These are phyloP conservation scores for Orussus abietinus DNA, from an alignment of 1,140 invertebrate species.

Conservation along the genomic window DNA sequence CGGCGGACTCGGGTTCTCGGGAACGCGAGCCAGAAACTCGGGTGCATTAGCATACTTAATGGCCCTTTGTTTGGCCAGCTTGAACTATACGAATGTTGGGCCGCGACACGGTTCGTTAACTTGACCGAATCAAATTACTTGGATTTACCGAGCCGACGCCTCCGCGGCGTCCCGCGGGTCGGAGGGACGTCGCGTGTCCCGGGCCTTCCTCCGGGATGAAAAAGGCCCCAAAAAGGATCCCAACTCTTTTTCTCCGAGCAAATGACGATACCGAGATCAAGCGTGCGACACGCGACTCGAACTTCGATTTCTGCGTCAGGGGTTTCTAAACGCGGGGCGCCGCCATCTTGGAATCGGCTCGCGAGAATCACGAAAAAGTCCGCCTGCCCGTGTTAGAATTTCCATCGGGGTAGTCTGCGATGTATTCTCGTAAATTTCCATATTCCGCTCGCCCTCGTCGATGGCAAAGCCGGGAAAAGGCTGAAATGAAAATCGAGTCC, in stretches of 20 bases:
- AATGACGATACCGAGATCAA: too few relatives aligned
- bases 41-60: slow-evolving; percentile 46
- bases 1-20: slow-evolving; percentile 34
- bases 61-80: slow-evolving; percentile 47
- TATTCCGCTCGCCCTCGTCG: too few relatives aligned
- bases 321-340: neutral
- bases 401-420: too few relatives aligned
- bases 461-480: too few relatives aligned
- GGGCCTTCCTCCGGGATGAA: neutral
- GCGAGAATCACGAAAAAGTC: too few relatives aligned
- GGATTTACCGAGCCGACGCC: slow-evolving; percentile 45
- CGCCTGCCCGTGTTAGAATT: too few relatives aligned
- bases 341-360: slow-evolving; percentile 6
- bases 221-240: too few relatives aligned
- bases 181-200: neutral
- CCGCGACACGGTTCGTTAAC: slow-evolving; percentile 48
- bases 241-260: too few relatives aligned
- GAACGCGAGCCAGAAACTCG: slow-evolving; percentile 27
- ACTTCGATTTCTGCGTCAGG: neutral
- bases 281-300: neutral
- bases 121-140: slow-evolving; percentile 48
- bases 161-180: slow-evolving; percentile 30
- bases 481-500: too few relatives aligned
- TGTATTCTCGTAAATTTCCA: too few relatives aligned
- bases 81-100: slow-evolving; percentile 47